Base-by-base conservation (phyloP, 2,797 vertebrate genomes). In the Hephaestus fuliginosus region DNA sequence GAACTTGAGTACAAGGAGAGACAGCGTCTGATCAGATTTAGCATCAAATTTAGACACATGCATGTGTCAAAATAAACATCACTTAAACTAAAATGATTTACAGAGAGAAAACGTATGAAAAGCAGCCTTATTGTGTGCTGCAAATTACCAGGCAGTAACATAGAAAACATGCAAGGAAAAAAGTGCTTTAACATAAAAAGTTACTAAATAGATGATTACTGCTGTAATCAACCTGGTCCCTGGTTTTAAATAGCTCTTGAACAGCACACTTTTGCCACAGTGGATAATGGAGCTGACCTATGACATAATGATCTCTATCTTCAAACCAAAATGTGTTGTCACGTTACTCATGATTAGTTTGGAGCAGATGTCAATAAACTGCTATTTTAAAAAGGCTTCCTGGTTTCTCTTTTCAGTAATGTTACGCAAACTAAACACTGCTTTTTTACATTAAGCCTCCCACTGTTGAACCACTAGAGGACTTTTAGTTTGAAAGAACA, bases 1-100 rank as follows among this genome's bases (percentile, higher is more conserved):
- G 97, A 92, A 98, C 98, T 99, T 85, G 5, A 71, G 61, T 44
- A 56, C 60, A 22, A 68, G 22, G 33, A 67, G 12, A 81, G 10
- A 74, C 17, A 70, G 62, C 1, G 1, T 5, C 30, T 5, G 30
- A 33, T 33, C 30, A 33, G 30, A 33, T 33, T 3, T 33, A 33
- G 4, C 22, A 60, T 82, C 18, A 72, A 15, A 65, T 71, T 36
- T 9, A 71, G 48, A 71, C 43, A 58, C 5, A 36, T 12, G 15
- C 30, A 43, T 2, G 18, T 7, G 12, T 49, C 53, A 67, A 70
- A 56, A 66, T 14, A 44, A 52, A 33, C 30, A 33, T 51, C 1
- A 25, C 8, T 39, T 56, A n/a, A 74, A 30, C 4, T 55, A 41
- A 30, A 55, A 28, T 48, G 7, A 46, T 10, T 43, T 49, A 36